Evolutionary conservation across 2,797 vertebrate species (phyloP).

Genomic region (Margarornis squamiger): DNA sequence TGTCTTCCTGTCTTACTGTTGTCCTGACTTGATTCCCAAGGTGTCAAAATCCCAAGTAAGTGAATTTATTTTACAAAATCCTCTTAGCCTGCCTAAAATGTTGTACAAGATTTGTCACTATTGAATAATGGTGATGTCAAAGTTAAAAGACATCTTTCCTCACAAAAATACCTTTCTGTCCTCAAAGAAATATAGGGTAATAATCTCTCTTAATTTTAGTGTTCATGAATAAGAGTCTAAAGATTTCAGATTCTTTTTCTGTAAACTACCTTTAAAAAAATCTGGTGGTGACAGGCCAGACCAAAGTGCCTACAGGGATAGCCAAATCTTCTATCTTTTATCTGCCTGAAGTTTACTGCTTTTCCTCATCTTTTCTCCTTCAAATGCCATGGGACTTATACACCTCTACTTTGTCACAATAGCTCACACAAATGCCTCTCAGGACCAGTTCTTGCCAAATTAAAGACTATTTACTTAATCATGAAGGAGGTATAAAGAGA

Average conservation of each 20-base stretch:
- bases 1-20: neutral
- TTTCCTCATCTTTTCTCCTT: slow-evolving; percentile 17
- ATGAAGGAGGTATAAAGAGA: neutral
- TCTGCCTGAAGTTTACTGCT: neutral
- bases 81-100: neutral
- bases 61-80: neutral
- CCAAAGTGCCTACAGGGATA: neutral
- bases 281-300: neutral
- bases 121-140: neutral
- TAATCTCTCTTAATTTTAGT: neutral
- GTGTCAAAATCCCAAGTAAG: neutral
- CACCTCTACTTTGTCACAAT: neutral
- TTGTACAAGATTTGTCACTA: neutral
- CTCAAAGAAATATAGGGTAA: neutral
- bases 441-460: neutral
- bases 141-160: neutral
- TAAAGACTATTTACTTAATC: slow-evolving; percentile 20
- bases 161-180: neutral
- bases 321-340: neutral
- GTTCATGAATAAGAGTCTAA: neutral
- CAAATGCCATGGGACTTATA: neutral
- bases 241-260: neutral
- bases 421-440: neutral
- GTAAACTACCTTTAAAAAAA: slow-evolving; percentile 14
- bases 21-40: neutral